Evolutionary conservation across 2,888 invertebrate genomes (phyloP), one percentile per base, ranked within the genome.

Genomic region (Pecten maximus): DNA sequence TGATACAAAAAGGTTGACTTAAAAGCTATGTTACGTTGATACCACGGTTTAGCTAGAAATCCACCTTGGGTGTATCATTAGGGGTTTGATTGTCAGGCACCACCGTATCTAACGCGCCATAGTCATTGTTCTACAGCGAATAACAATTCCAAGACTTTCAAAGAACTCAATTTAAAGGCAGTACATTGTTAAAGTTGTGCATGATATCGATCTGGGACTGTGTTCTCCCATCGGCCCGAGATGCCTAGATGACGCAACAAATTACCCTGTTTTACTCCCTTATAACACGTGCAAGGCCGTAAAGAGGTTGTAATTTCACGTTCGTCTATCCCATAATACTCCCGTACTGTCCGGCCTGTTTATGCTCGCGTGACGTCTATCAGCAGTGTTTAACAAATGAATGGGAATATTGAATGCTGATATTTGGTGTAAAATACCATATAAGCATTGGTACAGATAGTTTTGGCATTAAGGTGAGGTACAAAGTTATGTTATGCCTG

Each of bases 221-320:
- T 60, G 60, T 74, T 74, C 74, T 74, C 74, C 35, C 60, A 60
- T 16, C 16, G n/a, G n/a, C 6, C 60, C 35, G 35, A 74, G 74
- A 35, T 74, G 28, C 74, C 35, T 15, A 54, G 74, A 74, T 74
- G 74, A 74, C 74, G 74, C 74, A 74, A 74, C 74, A 28, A 74
- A 74, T 74, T 74, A 74, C 35, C 74, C 35, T 74, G 74, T 74
- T 74, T 74, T 74, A 74, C 28, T 74, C 35, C 28, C 15, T 35
- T 35, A 10, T 74, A 23, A 74, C 74, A 74, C 74, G 74, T 74
- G 74, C 74, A 74, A 74, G 6, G 74, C 74, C 74, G 74, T 74
- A 74, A 74, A 74, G 74, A 74, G 74, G 23, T 74, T 74, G 74
- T 74, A 74, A 74, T 74, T 74, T 74, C 74, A 74, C 74, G 74